Percentiles rank a stretch among this genome's conserved stretches.
Conservation (phyloP, 2,797 vertebrate species). For the Pseudochromis fuscus region DNA sequence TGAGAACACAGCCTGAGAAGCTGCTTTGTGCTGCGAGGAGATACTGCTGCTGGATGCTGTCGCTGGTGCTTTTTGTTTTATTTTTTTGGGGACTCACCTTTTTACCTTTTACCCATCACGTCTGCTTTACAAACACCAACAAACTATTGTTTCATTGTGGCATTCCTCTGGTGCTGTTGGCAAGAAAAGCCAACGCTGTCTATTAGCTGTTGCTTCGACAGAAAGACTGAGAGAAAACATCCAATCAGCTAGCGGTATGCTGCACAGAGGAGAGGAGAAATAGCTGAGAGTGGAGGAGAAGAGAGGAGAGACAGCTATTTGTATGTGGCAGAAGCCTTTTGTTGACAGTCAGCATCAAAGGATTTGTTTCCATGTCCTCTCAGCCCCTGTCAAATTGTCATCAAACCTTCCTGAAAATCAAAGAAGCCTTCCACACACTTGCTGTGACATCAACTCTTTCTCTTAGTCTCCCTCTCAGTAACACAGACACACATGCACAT, state of each 20-base stretch:
- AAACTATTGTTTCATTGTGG: constrained; percentile 50
- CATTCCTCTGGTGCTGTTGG: constrained; percentile 25
- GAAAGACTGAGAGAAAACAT: constrained; percentile 18
- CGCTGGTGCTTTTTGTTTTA: constrained; percentile 41
- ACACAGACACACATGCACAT: constrained; percentile 55
- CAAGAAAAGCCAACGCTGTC: constrained; percentile 29
- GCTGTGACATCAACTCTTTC: constrained; percentile 66
- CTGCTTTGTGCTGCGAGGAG: constrained; percentile 63
- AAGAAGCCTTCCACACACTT: constrained; percentile 65
- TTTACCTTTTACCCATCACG: constrained; percentile 58
- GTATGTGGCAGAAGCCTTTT: constrained; percentile 71
- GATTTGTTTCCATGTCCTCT: constrained; percentile 71
- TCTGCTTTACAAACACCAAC: constrained; percentile 61
- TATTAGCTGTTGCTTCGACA: constrained; percentile 42
- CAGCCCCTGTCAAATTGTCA: constrained; percentile 76
- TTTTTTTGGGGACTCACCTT: constrained; percentile 37
- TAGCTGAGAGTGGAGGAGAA: constrained; percentile 6
- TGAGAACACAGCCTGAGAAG: constrained; percentile 57
- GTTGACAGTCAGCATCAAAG: constrained; percentile 79
- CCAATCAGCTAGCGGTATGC: constrained; percentile 6
- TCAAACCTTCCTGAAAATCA: constrained; percentile 75
- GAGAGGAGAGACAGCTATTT: constrained; percentile 67
- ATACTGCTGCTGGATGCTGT: constrained; percentile 43
- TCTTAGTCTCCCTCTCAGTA: constrained; percentile 57
- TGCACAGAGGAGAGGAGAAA: neutral